Conservation (phyloP, 2,113 vertebrate genomes). For the Nannobrachium achirus region DNA sequence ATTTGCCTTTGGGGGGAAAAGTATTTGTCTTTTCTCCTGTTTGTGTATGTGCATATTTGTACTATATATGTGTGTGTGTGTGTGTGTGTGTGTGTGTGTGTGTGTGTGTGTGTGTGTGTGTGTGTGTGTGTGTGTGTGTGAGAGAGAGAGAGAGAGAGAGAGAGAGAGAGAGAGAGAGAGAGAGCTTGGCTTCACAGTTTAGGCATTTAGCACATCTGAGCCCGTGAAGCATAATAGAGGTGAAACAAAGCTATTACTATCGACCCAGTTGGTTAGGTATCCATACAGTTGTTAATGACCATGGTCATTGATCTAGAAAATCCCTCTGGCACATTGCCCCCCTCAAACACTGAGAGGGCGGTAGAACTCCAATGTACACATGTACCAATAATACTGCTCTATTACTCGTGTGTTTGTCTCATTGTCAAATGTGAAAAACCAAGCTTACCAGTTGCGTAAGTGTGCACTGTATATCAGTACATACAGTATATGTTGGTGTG, state of each 20-base stretch:
- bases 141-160: too few relatives aligned
- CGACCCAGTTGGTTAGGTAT: constrained; percentile 35
- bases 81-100: neutral
- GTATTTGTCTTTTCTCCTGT: neutral
- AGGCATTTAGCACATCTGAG: constrained; percentile 16
- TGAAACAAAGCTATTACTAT: constrained; percentile 1
- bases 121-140: too few relatives aligned
- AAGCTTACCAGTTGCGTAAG: neutral
- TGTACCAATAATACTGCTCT: constrained; percentile 2
- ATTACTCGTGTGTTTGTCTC: too few relatives aligned
- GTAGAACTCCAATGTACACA: neutral
- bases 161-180: too few relatives aligned
- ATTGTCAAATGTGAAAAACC: too few relatives aligned
- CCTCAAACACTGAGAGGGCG: constrained; percentile 13
- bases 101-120: too few relatives aligned
- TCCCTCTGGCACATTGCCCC: constrained; percentile 17
- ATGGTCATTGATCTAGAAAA: constrained; percentile 44
- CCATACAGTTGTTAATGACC: constrained; percentile 42
- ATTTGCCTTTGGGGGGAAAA: neutral
- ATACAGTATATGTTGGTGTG: neutral
- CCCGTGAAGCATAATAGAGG: neutral
- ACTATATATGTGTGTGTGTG: neutral
- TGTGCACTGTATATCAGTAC: neutral
- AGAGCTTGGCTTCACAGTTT: constrained; percentile 5
- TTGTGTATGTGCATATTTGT: neutral